Evolutionary conservation across 2,888 invertebrate species (phyloP).

Genomic region (Agrotis ipsilon): DNA sequence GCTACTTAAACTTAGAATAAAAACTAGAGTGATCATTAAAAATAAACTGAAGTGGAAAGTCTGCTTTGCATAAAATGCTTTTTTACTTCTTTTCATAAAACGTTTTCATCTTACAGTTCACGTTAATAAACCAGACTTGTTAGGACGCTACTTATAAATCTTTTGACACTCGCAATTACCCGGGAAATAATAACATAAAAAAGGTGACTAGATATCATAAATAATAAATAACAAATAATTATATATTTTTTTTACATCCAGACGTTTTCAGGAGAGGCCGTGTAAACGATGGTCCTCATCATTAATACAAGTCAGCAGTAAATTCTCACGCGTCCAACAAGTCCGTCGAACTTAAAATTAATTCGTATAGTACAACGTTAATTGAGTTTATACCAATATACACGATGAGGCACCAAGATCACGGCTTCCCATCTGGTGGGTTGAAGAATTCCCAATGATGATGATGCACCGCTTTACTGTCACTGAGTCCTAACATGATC

Average conservation of each 20-base stretch:
- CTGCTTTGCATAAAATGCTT: constrained; percentile 75
- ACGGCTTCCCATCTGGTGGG: constrained; percentile 93
- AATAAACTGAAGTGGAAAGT: constrained; percentile 77
- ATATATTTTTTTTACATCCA: constrained; percentile 9
- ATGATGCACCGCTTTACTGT: constrained; percentile 94
- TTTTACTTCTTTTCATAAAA: constrained; percentile 54
- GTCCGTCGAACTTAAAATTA: constrained; percentile 61
- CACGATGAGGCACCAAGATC: constrained; percentile 55
- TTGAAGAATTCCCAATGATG: constrained; percentile 97
- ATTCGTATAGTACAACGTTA: constrained; percentile 44
- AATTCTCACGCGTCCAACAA: constrained; percentile 53
- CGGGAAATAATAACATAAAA: constrained; percentile 6
- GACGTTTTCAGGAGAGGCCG: constrained; percentile 11
- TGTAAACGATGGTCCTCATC: constrained; percentile 32
- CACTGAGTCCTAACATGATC: constrained; percentile 94
- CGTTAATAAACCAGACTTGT: constrained; percentile 61
- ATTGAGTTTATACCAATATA: constrained; percentile 48
- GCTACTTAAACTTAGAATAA: constrained; percentile 42
- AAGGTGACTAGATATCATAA: constrained; percentile 49
- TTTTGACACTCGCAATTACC: background rate
- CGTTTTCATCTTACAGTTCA: constrained; percentile 59
- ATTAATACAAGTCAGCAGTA: constrained; percentile 18
- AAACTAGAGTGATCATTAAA: constrained; percentile 53
- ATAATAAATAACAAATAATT: constrained; percentile 19
- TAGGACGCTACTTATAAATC: constrained; percentile 31